These are phyloP conservation scores for Micoletzkya japonica DNA, from an alignment of 2,888 invertebrate species.

Conservation along the genomic window DNA sequence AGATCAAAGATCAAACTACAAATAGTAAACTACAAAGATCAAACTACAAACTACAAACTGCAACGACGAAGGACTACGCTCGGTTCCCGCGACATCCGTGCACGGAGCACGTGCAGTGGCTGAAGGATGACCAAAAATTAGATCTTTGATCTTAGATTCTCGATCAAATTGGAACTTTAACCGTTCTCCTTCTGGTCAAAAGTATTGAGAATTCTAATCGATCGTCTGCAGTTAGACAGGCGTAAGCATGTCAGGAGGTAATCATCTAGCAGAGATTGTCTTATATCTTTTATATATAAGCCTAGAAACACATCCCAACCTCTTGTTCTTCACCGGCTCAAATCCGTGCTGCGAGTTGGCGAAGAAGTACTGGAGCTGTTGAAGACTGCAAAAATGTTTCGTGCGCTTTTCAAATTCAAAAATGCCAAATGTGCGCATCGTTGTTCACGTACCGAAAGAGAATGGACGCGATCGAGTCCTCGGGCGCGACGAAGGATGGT, in stretches of 20 bases:
- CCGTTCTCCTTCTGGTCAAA: too few species aligned
- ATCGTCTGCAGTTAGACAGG: too few species aligned
- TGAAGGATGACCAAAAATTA: too few species aligned
- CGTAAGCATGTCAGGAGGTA: background rate
- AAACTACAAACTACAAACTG: too few species aligned
- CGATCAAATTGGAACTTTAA: too few species aligned
- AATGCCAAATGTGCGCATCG: background rate
- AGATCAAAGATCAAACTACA: too few species aligned
- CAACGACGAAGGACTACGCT: too few species aligned
- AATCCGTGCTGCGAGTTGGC: constrained; percentile 24
- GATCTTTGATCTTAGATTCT: too few species aligned
- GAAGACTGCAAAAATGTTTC: background rate
- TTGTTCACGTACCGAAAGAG: constrained; percentile 19
- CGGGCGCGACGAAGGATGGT: constrained; percentile 50
- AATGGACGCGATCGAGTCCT: constrained; percentile 7
- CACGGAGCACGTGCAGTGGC: too few species aligned
- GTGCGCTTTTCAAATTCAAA: background rate
- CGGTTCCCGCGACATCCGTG: too few species aligned
- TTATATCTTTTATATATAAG: background rate
- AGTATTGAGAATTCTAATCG: too few species aligned
- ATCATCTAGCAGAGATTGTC: background rate
- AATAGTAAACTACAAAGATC: too few species aligned
- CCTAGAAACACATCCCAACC: background rate
- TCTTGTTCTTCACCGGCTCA: constrained; percentile 18
- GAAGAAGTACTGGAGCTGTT: constrained; percentile 27